Base-by-base conservation (phyloP, 1,140 invertebrate species). In the Drosophila sp. region DNA sequence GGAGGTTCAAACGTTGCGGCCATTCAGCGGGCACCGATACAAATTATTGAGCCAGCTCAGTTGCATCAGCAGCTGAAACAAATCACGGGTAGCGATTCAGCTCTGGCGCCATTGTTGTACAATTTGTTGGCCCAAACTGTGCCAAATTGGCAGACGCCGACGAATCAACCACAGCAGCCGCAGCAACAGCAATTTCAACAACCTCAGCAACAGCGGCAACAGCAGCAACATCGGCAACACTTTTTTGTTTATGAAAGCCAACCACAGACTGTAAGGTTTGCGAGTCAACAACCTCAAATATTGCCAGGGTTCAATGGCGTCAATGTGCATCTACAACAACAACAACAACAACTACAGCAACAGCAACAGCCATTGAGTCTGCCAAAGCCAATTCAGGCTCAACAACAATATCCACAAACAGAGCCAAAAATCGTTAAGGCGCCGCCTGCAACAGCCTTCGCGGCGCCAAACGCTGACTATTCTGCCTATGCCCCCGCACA, bases 211-310 rank as follows among this genome's bases (percentile, higher is more conserved):
- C 72, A 56, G 11, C 56, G 64, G 3, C 67, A 62, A 17, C 58
- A 55, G 23, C 58, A 47, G 23, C 74, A 66, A 4, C 58, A 57
- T n/a, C 71, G 67, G 40, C 81, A 70, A 77, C 58, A 77, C 32
- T 82, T 86, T 86, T 79, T 86, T 87, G 79, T 79, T 78, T 86
- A 81, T 81, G 65, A 66, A 77, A 81, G 60, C 40, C 35, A 17
- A 17, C 17, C 60, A 54, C 58, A 62, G 70, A 23, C 69, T 35
- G 72, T 56, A 64, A 38, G 68, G 63, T 60, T 60, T 44, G 47
- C 40, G 69, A 82, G 82, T 86, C 82, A 86, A 86, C 82, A 86
- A 79, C 82, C 82, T 81, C 82, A 79, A 72, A 87, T 76, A 86
- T 79, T 79, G 79, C 66, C 69, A 35, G 83, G 66, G 82, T 86